These are phyloP conservation scores for Hypomecis atomaria DNA, from an alignment of 2,888 invertebrate genomes.

Conservation along the genomic window DNA sequence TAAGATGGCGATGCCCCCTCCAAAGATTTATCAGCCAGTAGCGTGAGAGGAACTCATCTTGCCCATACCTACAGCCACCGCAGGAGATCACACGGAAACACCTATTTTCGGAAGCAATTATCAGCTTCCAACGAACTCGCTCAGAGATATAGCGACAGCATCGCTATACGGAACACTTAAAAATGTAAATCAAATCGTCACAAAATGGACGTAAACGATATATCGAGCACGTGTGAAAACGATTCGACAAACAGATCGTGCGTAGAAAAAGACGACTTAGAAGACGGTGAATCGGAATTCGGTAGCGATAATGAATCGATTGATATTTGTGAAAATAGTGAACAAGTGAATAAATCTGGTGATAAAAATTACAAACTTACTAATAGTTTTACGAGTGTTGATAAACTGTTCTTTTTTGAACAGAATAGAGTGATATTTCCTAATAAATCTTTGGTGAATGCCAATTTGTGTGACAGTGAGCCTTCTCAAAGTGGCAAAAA, in stretches of 20 bases:
- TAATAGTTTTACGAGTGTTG: slow-evolving; percentile 52
- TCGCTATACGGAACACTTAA: slow-evolving; percentile 31
- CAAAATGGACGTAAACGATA: slow-evolving; percentile 70
- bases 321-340: slow-evolving; percentile 79
- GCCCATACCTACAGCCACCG: slow-evolving; percentile 75
- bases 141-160: slow-evolving; percentile 55
- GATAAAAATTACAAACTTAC: slow-evolving; percentile 52
- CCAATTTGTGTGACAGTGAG: slow-evolving; percentile 52
- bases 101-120: slow-evolving; percentile 83
- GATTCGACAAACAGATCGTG: slow-evolving; percentile 52
- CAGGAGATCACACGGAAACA: slow-evolving; percentile 64
- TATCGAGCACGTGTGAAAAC: slow-evolving; percentile 78
- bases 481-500: slow-evolving; percentile 54
- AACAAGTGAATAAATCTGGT: slow-evolving; percentile 48
- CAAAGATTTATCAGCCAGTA: slow-evolving; percentile 68
- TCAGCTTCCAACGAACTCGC: slow-evolving; percentile 61
- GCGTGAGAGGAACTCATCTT: slow-evolving; percentile 65
- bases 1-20: slow-evolving; percentile 82
- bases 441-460: slow-evolving; percentile 54
- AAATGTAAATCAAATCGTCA: slow-evolving; percentile 24
- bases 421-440: slow-evolving; percentile 58
- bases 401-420: slow-evolving; percentile 62
- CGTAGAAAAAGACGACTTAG: slow-evolving; percentile 51
- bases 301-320: slow-evolving; percentile 81
- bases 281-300: slow-evolving; percentile 69